Evolutionary conservation across 2,113 vertebrate species (phyloP), one percentile per base, ranked within the genome.

Genomic region (Planiliza haematocheilus): DNA sequence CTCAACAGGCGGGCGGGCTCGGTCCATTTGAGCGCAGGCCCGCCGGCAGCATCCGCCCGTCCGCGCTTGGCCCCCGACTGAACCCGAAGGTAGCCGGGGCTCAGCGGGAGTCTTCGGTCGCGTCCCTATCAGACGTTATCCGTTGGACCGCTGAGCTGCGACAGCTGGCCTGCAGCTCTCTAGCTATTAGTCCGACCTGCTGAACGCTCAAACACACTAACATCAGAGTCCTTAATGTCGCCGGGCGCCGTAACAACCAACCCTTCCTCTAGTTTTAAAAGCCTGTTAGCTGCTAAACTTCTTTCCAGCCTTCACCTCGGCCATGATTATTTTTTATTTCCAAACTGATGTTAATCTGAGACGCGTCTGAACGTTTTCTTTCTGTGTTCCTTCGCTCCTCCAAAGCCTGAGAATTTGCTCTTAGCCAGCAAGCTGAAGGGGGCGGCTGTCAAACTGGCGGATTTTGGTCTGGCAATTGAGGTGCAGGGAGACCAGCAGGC

Each of bases 401-500:
- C 63, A 94, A n/a, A 97, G 96, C 97, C 97, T 55, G 97, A 99
- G 92, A 99, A 99, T 87, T 93, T 99, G 93, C 97, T 99, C 72
- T 92, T 99, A 87, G 97, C 97, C 90, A 99, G 97, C 92, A 99
- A 99, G 91, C 92, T 96, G 81, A 99, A 99, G 89, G 97, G 97
- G 56, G 97, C 97, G 0, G 97, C 97, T 5, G 97, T 99, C 43
- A 99, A 99, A 83, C 92, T 99, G 92, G 97, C 97, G 0, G 97
- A 99, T 82, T 99, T 99, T 67, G 97, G 97, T 7, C 91, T 99
- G 81, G 97, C 97, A 70, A 99, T 99, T 62, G 97, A 99, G 87
- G 97, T 99, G 52, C 97, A 99, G 91, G 97, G 97, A 76, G 97
- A 99, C 52, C 97, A 99, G 77, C 97, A 99, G 84, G 97, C 97